Evolutionary conservation across 2,888 invertebrate species (phyloP), one percentile per base, ranked within the genome.

Genomic region (Rosalia funebris): DNA sequence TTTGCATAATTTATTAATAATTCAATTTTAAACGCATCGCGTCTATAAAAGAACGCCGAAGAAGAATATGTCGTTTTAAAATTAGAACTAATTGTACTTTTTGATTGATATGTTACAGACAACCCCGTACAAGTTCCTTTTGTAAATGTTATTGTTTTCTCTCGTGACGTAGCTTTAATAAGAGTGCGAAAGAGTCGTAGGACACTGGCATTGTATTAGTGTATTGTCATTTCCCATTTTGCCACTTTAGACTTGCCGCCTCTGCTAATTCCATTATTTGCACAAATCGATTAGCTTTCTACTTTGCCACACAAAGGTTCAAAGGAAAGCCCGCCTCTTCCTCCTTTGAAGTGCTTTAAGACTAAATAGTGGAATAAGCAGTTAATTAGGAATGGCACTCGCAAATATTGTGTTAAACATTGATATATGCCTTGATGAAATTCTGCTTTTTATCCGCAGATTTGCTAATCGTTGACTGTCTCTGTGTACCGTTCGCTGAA

Each of bases 211-310:
- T 17, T 11, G 11, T 19, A 17, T 19, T 34, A 14, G 17, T 36
- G 47, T 47, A 47, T 47, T 47, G 47, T 19, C 47, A n/a, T 25
- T 34, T 11, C 50, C 25, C 31, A 50, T 50, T 39, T 50, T 16
- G 50, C 50, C 50, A 50, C 50, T 50, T 25, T 20, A 19, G 15
- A 50, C 50, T 39, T 39, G 59, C 50, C 55, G 41, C 46, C 41
- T 46, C 47, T 42, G 46, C 54, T 59, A 54, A 64, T 64, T 64
- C 62, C 45, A 58, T 65, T 65, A 67, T 65, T 67, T 62, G 45
- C 52, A 41, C 55, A 57, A 55, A 62, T 62, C 62, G 57, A 62
- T 62, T 65, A 57, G 37, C 48, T 37, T 48, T 17, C 47, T 55
- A 57, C 50, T 50, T 57, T 36, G 44, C 50, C 47, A 32, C 41